Conservation (phyloP, 2,113 vertebrate genomes). For the Ochotona curzoniae region DNA sequence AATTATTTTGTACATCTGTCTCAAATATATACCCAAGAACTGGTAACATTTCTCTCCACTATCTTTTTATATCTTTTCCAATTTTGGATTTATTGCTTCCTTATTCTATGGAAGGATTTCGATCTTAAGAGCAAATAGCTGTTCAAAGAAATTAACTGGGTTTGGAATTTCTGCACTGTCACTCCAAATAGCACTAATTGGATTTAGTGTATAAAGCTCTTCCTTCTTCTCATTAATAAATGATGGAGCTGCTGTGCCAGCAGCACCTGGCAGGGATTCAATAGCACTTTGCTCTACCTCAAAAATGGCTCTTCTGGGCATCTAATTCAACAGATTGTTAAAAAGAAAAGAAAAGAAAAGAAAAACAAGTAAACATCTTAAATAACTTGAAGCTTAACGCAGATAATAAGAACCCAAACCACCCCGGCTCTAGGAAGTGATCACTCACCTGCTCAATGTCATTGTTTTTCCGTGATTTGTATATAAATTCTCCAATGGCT, state of each 20-base stretch:
- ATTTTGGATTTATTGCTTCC: slow-evolving; percentile 54
- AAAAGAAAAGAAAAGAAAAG: background rate
- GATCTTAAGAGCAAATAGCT: slow-evolving; percentile 64
- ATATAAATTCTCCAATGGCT: slow-evolving; percentile 98
- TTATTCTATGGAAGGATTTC: slow-evolving; percentile 42
- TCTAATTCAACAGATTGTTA: slow-evolving; percentile 37
- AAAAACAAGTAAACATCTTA: background rate
- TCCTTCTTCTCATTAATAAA: slow-evolving; percentile 65
- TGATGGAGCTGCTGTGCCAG: slow-evolving; percentile 35
- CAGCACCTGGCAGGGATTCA: background rate
- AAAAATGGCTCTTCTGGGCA: slow-evolving; percentile 23
- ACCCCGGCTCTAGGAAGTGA: slow-evolving; percentile 30
- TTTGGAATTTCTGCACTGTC: slow-evolving; percentile 58
- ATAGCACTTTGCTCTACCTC: background rate
- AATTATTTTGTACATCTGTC: background rate
- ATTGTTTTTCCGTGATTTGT: slow-evolving; percentile 95
- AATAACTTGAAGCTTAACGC: background rate
- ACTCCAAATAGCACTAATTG: slow-evolving; percentile 69
- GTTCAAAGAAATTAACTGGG: slow-evolving; percentile 65
- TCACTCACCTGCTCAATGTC: slow-evolving; percentile 96
- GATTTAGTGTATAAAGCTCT: slow-evolving; percentile 37
- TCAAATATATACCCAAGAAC: background rate
- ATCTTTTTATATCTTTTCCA: background rate
- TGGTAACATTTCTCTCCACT: background rate
- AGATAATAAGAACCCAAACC: background rate